phyloP scores from a whole-genome alignment of 1,140 invertebrate species.

The Drosophila kohkoa region DNA sequence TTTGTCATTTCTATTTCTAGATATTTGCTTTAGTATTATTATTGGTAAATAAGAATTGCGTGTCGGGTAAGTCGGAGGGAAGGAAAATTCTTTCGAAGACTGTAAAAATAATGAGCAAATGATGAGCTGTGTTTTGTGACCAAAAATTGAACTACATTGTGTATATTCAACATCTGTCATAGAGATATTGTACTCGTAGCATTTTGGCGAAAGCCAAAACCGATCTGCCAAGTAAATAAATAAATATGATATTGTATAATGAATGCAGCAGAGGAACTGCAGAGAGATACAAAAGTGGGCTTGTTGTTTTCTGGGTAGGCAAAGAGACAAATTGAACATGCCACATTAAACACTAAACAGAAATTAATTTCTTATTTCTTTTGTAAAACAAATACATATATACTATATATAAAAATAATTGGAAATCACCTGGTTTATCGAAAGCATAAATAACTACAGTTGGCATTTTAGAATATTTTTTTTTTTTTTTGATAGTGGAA shows the following conservation, averaged over 20 bases:
- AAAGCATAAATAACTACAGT: constrained; percentile 78
- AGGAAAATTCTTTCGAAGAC: not conserved
- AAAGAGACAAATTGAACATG: constrained; percentile 67
- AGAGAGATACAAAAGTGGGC: constrained; percentile 44
- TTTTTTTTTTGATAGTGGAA: constrained; percentile 40
- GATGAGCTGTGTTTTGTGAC: constrained; percentile 9
- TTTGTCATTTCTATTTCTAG: constrained; percentile 35
- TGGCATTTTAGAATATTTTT: constrained; percentile 52
- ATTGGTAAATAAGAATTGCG: constrained; percentile 29
- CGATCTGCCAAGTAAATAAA: constrained; percentile 18
- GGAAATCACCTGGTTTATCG: constrained; percentile 74
- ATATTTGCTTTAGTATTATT: constrained; percentile 51
- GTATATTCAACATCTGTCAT: constrained; percentile 36
- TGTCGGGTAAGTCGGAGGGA: not conserved
- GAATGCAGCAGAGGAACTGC: constrained; percentile 21
- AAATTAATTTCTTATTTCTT: constrained; percentile 29
- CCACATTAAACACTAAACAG: constrained; percentile 68
- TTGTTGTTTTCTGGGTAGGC: constrained; percentile 48
- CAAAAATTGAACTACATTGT: constrained; percentile 38
- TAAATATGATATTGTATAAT: constrained; percentile 18
- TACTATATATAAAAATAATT: constrained; percentile 42
- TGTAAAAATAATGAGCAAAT: constrained; percentile 13
- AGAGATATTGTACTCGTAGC: constrained; percentile 22
- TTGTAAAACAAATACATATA: constrained; percentile 16
- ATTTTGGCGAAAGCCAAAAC: constrained; percentile 21